Percentiles rank a stretch among this genome's conserved stretches.
Evolutionary conservation across 2,888 invertebrate species (phyloP).

Genomic region (Nowickia ferox): DNA sequence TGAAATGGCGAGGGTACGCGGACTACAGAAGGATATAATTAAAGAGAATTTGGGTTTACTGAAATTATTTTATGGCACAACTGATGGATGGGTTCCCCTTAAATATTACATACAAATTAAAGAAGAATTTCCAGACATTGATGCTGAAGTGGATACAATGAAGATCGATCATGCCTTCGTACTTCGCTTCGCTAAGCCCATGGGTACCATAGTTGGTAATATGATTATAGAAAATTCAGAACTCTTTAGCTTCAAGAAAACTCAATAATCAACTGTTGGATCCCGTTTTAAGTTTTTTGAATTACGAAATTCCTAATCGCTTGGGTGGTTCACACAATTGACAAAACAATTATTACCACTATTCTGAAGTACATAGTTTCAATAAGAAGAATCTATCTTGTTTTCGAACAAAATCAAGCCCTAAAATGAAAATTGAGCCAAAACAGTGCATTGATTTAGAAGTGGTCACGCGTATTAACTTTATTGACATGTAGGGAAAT

Average conservation of each 20-base stretch:
- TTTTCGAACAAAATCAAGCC: background rate
- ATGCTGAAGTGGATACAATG: conserved; percentile 86
- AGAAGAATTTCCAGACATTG: conserved; percentile 85
- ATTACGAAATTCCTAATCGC: background rate
- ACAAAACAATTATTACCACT: background rate
- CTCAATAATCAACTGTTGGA: conserved; percentile 29
- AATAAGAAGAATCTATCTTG: no score
- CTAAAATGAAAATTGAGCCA: background rate
- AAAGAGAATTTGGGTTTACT: conserved; percentile 86
- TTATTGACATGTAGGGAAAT: background rate
- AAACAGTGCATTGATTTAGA: background rate
- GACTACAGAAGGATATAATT: conserved; percentile 87
- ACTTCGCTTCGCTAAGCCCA: conserved; percentile 85
- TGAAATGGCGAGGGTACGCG: conserved; percentile 90
- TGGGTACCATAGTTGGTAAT: conserved; percentile 84
- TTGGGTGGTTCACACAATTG: background rate
- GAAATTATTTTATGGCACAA: conserved; percentile 90
- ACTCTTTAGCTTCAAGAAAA: conserved; percentile 62
- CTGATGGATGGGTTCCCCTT: conserved; percentile 93
- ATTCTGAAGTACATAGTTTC: no score
- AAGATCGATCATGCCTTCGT: conserved; percentile 92
- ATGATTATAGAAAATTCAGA: conserved; percentile 79
- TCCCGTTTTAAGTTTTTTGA: conserved; percentile 14
- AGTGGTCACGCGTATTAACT: background rate
- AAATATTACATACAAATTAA: conserved; percentile 88